These are phyloP conservation scores for Coracias cyanogaster DNA, from an alignment of 2,797 vertebrate species.

Conservation along the genomic window DNA sequence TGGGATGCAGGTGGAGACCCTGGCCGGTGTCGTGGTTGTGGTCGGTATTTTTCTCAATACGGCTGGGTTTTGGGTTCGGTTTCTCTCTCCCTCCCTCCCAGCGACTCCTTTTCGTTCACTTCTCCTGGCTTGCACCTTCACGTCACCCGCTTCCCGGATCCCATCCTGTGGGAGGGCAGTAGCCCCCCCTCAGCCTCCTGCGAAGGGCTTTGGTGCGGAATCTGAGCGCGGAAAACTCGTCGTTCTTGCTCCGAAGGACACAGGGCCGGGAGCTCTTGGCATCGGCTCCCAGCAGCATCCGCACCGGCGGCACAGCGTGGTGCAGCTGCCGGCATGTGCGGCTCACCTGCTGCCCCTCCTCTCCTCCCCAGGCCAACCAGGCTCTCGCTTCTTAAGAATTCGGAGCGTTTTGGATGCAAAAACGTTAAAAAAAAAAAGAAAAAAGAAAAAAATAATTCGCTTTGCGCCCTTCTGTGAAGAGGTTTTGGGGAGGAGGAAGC, in stretches of 20 bases:
- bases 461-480: neutral
- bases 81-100: neutral
- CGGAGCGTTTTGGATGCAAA: neutral
- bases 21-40: neutral
- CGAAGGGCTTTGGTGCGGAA: neutral
- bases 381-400: neutral
- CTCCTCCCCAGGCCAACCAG: neutral
- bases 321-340: fast-evolving
- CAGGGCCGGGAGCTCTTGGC: fast-evolving
- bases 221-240: fast-evolving
- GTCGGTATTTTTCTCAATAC: neutral
- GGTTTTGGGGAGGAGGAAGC: neutral
- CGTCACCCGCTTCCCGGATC: neutral
- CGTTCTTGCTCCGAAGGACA: neutral
- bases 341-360: neutral
- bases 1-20: slow-evolving; percentile 41
- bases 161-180: neutral
- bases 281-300: neutral
- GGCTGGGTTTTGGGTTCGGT: neutral
- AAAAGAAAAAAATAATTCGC: neutral
- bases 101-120: neutral
- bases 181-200: neutral
- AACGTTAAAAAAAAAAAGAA: no score
- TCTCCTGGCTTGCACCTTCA: neutral
- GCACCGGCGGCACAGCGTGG: fast-evolving